These are phyloP conservation scores for Cryptophagus acutangulus DNA, from an alignment of 2,888 invertebrate species.

Conservation along the genomic window DNA sequence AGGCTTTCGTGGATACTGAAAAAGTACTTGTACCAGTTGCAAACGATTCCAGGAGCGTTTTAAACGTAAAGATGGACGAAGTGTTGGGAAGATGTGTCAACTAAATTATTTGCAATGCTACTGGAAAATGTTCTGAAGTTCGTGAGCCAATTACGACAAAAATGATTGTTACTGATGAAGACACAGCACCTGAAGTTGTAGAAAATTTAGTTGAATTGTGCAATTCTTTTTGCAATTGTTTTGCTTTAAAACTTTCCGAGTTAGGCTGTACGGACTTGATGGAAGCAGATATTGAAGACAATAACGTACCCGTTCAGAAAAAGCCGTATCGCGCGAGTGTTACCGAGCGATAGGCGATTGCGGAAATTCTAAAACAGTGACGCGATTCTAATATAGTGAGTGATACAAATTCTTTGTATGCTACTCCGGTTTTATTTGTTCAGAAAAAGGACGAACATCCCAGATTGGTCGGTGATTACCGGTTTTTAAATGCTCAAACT, in stretches of 20 bases:
- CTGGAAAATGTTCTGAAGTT: no score
- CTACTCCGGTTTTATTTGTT: slow-evolving; percentile 18
- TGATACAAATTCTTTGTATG: slow-evolving; percentile 15
- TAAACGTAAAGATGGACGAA: no score
- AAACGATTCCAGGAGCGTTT: no score
- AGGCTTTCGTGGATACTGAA: neutral
- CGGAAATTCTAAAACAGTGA: slow-evolving; percentile 13
- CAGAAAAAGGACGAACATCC: slow-evolving; percentile 17
- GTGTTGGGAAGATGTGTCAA: no score
- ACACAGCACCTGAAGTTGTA: neutral
- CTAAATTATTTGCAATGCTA: no score
- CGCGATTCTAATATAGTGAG: slow-evolving; percentile 10
- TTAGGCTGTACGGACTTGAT: slow-evolving; percentile 13
- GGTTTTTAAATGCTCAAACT: slow-evolving; percentile 19
- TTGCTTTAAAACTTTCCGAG: slow-evolving; percentile 15
- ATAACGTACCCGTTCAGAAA: slow-evolving; percentile 13
- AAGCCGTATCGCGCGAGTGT: slow-evolving; percentile 14
- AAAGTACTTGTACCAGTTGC: neutral
- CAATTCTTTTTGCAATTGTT: slow-evolving; percentile 14
- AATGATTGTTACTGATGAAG: no score
- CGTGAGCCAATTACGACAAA: no score
- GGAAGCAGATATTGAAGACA: slow-evolving; percentile 17
- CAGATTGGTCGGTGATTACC: slow-evolving; percentile 21
- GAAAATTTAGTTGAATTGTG: slow-evolving; percentile 10
- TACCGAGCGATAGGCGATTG: slow-evolving; percentile 12